Evolutionary conservation across 2,888 invertebrate species (phyloP), one percentile per base, ranked within the genome.

Genomic region (Copidosoma aretas): DNA sequence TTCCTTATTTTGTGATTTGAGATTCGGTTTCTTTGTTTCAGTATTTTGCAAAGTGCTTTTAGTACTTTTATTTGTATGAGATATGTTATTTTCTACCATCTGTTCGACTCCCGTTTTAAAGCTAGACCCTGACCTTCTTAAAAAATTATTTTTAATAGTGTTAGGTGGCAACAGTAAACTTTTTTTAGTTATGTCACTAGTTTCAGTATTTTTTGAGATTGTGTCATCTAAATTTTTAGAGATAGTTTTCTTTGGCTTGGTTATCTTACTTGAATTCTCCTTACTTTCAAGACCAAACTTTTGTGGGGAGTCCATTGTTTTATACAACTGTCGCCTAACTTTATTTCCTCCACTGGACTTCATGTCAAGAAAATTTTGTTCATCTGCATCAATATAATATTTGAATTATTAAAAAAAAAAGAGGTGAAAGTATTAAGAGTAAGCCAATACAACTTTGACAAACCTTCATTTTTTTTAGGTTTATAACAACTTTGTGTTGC

Each of bases 121-220:
- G 53, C 56, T 67, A 46, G 67, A 24, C 41, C 32, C 46, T 22
- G 72, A 62, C 52, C 63, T 69, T 43, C 41, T 70, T 1, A 72
- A 17, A 19, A 67, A 63, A 64, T 12, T 72, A 57, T 73, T 66
- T 67, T 53, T 72, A 64, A 74, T 73, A 57, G 60, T 72, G 67
- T 74, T 73, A 56, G 72, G 73, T 39, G 72, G 74, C 24, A 73
- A 52, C 21, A 74, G 32, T 60, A 68, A 53, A 43, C 72, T 73
- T 67, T 64, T 67, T 43, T 68, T 64, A 39, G 12, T n/a, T 46
- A 54, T 66, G 39, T 51, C 65, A 25, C 60, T 43, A 21, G 4
- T 32, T 24, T 10, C 14, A 53, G 17, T 25, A 57, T n/a, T 58
- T 70, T 68, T 60, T 15, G n/a, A 21, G 2, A 10, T 3, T 21